Percentiles rank a stretch among this genome's conserved stretches.
These are phyloP conservation scores for Alviniconcha marisindica DNA, from an alignment of 1,140 invertebrate species.

Conservation along the genomic window DNA sequence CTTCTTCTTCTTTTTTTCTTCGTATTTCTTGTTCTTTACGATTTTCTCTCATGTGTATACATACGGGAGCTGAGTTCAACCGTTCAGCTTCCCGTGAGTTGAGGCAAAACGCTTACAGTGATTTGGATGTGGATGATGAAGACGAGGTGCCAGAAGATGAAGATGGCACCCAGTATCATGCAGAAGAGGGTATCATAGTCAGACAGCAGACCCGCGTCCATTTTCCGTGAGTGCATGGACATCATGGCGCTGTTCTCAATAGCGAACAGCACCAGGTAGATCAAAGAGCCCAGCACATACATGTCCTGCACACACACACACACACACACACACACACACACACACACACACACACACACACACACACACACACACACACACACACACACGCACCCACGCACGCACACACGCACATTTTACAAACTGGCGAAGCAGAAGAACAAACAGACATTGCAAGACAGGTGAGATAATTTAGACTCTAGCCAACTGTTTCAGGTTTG, in stretches of 20 bases:
- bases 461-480: too few relatives aligned
- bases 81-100: too few relatives aligned
- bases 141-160: conserved; percentile 61
- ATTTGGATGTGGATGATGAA: conserved; percentile 61
- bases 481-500: too few relatives aligned
- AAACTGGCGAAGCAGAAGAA: neutral
- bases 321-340: neutral
- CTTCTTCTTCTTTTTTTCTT: too few relatives aligned
- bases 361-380: neutral
- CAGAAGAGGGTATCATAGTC: conserved; percentile 59
- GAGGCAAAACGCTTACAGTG: too few relatives aligned
- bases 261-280: conserved; percentile 61
- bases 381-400: neutral
- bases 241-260: conserved; percentile 61
- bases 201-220: conserved; percentile 38
- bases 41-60: too few relatives aligned
- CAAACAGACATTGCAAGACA: neutral
- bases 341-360: neutral
- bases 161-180: conserved; percentile 46
- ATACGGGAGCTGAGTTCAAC: too few relatives aligned
- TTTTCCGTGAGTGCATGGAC: conserved; percentile 42
- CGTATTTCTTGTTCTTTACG: too few relatives aligned
- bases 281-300: conserved; percentile 62
- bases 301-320: conserved; percentile 58
- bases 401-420: neutral